A percentile compares a stretch with the other conserved stretches of the same genome.
Conservation (phyloP, 2,113 vertebrate species). For the Grus americana region DNA sequence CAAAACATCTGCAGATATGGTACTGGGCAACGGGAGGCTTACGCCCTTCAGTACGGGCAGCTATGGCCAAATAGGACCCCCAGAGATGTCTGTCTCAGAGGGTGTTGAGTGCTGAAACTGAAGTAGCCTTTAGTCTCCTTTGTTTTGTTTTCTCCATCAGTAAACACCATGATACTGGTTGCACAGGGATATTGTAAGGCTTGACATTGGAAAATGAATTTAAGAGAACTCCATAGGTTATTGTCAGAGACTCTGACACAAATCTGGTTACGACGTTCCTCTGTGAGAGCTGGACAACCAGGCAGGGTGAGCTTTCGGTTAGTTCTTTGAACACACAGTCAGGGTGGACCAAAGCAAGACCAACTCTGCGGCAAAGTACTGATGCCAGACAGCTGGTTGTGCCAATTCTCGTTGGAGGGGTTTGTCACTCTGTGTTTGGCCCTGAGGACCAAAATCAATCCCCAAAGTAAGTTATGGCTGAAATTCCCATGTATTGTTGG, state of each 20-base stretch:
- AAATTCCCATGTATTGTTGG: not conserved
- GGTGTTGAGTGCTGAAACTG: not conserved
- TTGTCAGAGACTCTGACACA: not conserved
- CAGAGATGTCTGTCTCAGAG: not conserved
- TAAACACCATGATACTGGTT: not conserved
- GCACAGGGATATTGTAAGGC: not conserved
- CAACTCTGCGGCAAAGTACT: not conserved
- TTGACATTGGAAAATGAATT: not conserved
- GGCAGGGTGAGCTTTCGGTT: not conserved
- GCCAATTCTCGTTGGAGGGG: not conserved
- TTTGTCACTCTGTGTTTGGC: not conserved
- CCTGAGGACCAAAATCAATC: not conserved
- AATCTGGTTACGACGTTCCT: not conserved
- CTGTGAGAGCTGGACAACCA: not conserved
- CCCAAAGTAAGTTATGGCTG: too few relatives aligned
- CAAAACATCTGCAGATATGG: not conserved
- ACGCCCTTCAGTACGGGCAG: not conserved
- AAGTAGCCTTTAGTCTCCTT: not conserved
- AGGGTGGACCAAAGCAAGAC: not conserved
- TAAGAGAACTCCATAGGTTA: not conserved
- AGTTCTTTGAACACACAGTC: accelerated
- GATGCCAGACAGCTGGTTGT: accelerated
- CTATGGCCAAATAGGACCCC: not conserved
- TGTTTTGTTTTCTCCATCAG: not conserved
- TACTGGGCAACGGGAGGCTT: not conserved